Percentiles rank a stretch among this genome's conserved stretches.
These are phyloP conservation scores for Stomatorhinus ivindoensis DNA, from an alignment of 2,113 vertebrate genomes.

Conservation along the genomic window DNA sequence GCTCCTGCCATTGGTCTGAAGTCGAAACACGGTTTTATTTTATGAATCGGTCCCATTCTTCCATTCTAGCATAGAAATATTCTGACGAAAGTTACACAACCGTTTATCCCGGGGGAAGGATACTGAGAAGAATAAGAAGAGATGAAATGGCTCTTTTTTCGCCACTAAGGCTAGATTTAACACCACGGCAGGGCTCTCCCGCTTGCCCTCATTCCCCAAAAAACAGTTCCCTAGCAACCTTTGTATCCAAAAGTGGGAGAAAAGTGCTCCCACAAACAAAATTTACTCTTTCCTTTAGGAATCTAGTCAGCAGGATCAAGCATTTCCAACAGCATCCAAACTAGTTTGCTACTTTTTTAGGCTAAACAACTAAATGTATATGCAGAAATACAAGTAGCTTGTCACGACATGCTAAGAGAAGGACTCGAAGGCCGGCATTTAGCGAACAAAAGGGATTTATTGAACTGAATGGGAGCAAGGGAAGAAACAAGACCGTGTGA, in stretches of 20 bases:
- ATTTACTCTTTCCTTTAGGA: neutral
- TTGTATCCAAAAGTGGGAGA: neutral
- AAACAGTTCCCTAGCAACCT: conserved; percentile 7
- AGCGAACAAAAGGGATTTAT: neutral
- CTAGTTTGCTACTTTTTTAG: neutral
- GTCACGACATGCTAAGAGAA: neutral
- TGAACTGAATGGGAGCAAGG: neutral
- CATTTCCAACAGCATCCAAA: neutral
- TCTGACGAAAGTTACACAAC: neutral
- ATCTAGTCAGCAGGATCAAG: neutral
- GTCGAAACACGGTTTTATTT: neutral
- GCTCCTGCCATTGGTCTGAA: neutral
- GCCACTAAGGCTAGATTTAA: neutral
- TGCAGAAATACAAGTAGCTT: neutral
- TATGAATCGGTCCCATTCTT: neutral
- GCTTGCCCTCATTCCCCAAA: neutral
- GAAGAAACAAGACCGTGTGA: neutral
- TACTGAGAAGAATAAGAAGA: neutral
- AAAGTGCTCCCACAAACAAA: conserved; percentile 1
- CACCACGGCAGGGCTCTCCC: neutral
- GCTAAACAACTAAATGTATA: neutral
- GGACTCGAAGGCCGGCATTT: neutral
- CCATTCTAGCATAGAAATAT: neutral
- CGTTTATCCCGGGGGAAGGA: neutral
- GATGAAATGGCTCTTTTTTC: neutral